Base-by-base conservation (phyloP, 2,797 vertebrate genomes). In the Paedocypris micromegethes region DNA sequence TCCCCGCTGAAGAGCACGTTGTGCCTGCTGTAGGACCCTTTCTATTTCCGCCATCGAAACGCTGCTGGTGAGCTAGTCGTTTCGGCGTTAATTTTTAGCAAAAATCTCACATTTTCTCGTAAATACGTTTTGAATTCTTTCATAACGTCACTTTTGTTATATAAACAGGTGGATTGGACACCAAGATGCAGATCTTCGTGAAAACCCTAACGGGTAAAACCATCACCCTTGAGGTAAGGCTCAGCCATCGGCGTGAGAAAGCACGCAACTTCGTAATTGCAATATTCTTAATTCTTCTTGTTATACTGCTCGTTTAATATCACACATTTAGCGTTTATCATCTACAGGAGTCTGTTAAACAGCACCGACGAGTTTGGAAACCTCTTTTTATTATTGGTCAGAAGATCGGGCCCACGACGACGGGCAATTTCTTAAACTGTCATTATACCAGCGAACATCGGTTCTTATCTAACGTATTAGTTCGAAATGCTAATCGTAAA, bases 201-300 rank as follows among this genome's bases (percentile, higher is more conserved):
- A 92, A 92, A 75, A 92, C 91, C 64, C 84, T 92, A 2, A 92
- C 91, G 23, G 90, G 91, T 75, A 92, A 92, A 78, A 92, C 90
- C 58, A 92, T 92, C 77, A 91, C 91, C 55, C 90, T 92, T 66
- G 90, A 92, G 90, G 87, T 88, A 61, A 70, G 67, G 40, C 23
- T 1, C 4, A 9, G 38, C 3, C 4, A 47, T 57, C 44, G 4
- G 44, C 51, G 2, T 58, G 51, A 45, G 42, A 47, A 2, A 4
- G 0, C n/a, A 9, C 44, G 0, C 47, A n/a, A n/a, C 3, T 3
- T 6, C 2, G 5, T 6, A 3, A n/a, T 43, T 37, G 23, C 23
- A 23, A 23, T 23, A 23, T 23, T 23, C 23, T 23, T 23, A 23
- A 23, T 23, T 23, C 23, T 1, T 23, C 23, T 23, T 23, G 23